These are phyloP conservation scores for Montipora efflorescens DNA, from an alignment of 64 coral and sea anemone genomes.

Conservation along the genomic window DNA sequence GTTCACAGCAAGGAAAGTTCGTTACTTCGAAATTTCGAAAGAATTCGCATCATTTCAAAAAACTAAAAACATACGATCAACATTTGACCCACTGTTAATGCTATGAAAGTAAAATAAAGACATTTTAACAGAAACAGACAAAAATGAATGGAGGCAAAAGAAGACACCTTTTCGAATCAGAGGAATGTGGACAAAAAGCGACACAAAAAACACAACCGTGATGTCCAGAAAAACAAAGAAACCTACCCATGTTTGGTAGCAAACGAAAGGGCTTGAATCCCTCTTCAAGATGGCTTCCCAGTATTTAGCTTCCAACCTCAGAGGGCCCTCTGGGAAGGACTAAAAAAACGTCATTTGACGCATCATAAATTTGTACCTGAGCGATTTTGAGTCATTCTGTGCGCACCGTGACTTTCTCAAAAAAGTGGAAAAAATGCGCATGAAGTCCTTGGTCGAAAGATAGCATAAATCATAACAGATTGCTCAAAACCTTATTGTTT, in stretches of 20 bases:
- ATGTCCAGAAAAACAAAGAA: conserved; percentile 22
- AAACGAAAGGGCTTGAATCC: not conserved
- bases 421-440: not conserved
- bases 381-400: not conserved
- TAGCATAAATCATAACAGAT: no score
- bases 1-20: no score
- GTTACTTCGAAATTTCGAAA: no score
- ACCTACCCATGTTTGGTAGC: not conserved
- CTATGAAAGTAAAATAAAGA: not conserved
- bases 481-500: no score
- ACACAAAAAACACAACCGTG: not conserved
- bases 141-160: not conserved
- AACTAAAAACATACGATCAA: conserved; percentile 25
- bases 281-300: conserved; percentile 2
- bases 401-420: not conserved
- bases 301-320: conserved; percentile 5
- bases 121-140: not conserved
- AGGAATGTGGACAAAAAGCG: not conserved
- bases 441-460: no score
- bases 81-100: not conserved
- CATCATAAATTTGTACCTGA: not conserved
- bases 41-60: not conserved
- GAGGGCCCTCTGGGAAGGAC: not conserved
- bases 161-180: not conserved
- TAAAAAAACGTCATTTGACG: not conserved